These are phyloP conservation scores for Ernsta delagoae DNA, from an alignment of 2,888 invertebrate genomes.

Conservation along the genomic window DNA sequence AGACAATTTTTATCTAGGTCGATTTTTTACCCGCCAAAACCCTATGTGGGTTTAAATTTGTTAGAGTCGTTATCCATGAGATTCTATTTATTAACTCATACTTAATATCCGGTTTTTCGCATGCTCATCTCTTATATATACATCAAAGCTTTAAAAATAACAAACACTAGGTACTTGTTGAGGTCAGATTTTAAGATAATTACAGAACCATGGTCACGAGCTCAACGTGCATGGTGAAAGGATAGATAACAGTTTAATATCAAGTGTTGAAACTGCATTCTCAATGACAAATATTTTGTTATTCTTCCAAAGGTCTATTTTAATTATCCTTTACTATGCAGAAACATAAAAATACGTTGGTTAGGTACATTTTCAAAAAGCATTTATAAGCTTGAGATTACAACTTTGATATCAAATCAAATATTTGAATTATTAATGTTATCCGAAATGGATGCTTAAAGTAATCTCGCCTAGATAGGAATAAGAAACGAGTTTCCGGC, in stretches of 20 bases:
- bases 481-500: no score
- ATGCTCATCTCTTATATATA: not conserved
- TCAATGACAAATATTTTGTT: constrained; percentile 4
- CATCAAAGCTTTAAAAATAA: not conserved
- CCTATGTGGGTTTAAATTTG: no score
- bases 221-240: constrained; percentile 13
- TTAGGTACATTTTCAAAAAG: no score
- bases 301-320: not conserved
- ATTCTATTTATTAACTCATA: no score
- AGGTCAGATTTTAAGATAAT: constrained; percentile 5
- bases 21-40: no score
- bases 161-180: not conserved
- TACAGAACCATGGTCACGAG: constrained; percentile 12
- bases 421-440: no score
- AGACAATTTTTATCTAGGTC: no score
- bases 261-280: constrained; percentile 6
- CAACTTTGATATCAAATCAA: no score
- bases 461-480: no score
- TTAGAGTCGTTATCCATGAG: no score
- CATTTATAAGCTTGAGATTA: no score
- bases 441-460: no score
- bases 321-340: not conserved
- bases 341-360: not conserved
- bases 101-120: not conserved
- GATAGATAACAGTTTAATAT: constrained; percentile 10